Conservation (phyloP, 2,888 invertebrate species). For the Aphrophora alni region DNA sequence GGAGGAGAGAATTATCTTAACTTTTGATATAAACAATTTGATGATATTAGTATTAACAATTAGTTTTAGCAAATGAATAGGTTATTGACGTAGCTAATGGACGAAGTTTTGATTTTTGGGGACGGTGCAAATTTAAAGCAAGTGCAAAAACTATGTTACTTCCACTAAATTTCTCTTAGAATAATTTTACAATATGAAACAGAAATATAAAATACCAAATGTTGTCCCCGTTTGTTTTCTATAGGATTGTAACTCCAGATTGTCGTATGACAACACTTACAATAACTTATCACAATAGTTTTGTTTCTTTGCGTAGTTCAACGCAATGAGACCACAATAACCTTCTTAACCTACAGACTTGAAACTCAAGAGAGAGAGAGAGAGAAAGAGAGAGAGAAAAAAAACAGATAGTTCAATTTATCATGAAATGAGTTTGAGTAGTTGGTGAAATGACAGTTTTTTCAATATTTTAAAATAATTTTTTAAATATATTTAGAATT, state of each 20-base stretch:
- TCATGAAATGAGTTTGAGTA: background rate
- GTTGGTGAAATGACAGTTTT: background rate
- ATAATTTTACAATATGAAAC: background rate
- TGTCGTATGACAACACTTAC: background rate
- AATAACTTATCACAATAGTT: background rate
- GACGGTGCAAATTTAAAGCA: constrained; percentile 41
- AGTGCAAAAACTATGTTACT: constrained; percentile 36
- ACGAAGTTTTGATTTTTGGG: constrained; percentile 37
- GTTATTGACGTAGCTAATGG: constrained; percentile 18
- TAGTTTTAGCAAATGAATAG: background rate
- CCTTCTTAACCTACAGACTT: background rate
- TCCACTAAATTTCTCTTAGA: background rate
- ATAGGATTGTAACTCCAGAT: background rate
- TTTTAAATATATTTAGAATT: too few species aligned
- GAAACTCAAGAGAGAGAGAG: background rate
- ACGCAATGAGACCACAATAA: background rate
- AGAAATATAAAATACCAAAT: background rate
- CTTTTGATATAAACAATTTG: background rate
- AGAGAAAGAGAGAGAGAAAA: background rate
- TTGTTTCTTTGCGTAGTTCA: background rate
- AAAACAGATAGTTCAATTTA: background rate
- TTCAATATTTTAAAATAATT: background rate
- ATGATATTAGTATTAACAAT: background rate
- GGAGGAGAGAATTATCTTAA: background rate
- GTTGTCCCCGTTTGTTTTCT: background rate